phyloP scores from a whole-genome alignment of 2,797 vertebrate genomes.

The Hephaestus fuliginosus region DNA sequence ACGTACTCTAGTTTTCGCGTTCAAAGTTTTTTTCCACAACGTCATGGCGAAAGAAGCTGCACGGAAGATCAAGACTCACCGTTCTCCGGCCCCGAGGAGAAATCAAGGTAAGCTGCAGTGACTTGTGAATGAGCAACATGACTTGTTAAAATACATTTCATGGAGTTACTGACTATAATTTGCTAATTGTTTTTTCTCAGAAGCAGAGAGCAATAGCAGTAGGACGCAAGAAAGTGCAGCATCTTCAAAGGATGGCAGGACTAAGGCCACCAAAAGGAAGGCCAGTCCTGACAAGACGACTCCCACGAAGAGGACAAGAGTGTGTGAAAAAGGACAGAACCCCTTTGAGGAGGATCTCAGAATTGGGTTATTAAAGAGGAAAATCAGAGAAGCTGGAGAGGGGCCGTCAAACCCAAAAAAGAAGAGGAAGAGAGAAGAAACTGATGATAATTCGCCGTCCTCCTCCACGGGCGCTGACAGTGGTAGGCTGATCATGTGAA shows the following conservation, averaged over 20 bases:
- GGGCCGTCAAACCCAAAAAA: too few species aligned
- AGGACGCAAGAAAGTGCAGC: neutral
- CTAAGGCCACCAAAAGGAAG: neutral
- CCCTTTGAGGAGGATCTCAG: too few species aligned
- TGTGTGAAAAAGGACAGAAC: neutral
- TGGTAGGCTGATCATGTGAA: neutral
- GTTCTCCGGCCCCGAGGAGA: neutral
- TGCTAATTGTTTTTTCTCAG: neutral
- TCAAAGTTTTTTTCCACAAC: neutral
- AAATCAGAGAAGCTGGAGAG: neutral
- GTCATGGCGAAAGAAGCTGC: neutral
- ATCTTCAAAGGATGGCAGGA: neutral
- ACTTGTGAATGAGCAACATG: neutral
- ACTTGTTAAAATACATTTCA: neutral
- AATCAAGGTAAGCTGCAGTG: neutral
- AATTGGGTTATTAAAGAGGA: neutral
- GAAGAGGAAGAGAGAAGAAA: neutral
- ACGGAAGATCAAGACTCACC: neutral
- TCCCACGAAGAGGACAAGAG: neutral
- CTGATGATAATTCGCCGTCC: fast-evolving
- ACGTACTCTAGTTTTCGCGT: neutral
- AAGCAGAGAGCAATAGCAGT: neutral
- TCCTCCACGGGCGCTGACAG: neutral
- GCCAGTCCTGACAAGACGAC: neutral
- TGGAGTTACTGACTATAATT: neutral